Evolutionary conservation across 2,797 vertebrate species (phyloP).

Genomic region (Menidia menidia): DNA sequence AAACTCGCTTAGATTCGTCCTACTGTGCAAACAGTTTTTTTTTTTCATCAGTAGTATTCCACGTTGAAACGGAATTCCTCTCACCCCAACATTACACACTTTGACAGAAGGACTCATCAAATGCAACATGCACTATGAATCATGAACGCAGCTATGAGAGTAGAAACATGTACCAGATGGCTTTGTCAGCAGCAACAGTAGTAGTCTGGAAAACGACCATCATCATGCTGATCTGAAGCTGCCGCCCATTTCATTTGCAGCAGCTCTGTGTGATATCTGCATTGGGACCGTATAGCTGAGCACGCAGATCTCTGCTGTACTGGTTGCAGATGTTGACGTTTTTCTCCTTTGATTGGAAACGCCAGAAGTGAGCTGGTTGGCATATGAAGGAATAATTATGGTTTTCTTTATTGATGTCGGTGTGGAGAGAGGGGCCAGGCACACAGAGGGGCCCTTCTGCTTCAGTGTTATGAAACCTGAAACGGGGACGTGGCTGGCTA

Average conservation of each 20-base stretch:
- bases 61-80: conserved; percentile 12
- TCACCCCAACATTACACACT: neutral
- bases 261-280: conserved; percentile 33
- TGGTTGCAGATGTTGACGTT: conserved; percentile 62
- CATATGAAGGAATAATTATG: conserved; percentile 60
- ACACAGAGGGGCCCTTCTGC: conserved; percentile 32
- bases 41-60: too few relatives aligned
- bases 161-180: conserved; percentile 65
- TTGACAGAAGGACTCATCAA: conserved; percentile 5
- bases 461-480: conserved; percentile 66
- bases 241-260: conserved; percentile 39
- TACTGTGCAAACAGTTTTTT: too few relatives aligned
- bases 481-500: conserved; percentile 64
- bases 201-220: conserved; percentile 69
- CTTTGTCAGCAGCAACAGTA: conserved; percentile 56
- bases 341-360: conserved; percentile 47
- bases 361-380: conserved; percentile 52
- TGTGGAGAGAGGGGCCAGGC: conserved; percentile 31
- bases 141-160: conserved; percentile 29
- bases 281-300: conserved; percentile 40
- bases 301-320: conserved; percentile 38
- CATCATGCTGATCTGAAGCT: conserved; percentile 53
- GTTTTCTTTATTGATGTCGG: conserved; percentile 61
- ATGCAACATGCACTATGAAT: conserved; percentile 23
- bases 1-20: too few relatives aligned